These are phyloP conservation scores for Amblyteles armatorius DNA, from an alignment of 2,888 invertebrate species.

Conservation along the genomic window DNA sequence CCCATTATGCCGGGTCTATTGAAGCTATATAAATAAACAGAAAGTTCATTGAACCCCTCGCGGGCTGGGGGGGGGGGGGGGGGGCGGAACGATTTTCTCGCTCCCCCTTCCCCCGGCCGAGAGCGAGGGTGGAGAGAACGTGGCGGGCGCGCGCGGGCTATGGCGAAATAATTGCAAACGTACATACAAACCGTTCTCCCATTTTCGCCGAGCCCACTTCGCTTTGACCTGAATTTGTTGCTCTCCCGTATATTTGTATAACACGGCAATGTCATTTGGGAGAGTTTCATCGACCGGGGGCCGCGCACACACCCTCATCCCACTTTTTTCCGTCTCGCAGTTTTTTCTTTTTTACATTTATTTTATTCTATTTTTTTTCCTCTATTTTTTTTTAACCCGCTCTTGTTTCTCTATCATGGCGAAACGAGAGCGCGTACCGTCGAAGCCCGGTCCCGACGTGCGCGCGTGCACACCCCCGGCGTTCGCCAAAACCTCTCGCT, in stretches of 20 bases:
- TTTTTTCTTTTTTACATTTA: conserved; percentile 39
- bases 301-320: neutral
- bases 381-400: conserved; percentile 32
- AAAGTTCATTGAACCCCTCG: conserved; percentile 67
- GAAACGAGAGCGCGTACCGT: conserved; percentile 46
- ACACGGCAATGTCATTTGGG: conserved; percentile 71
- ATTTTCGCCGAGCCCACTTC: conserved; percentile 14
- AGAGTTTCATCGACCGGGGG: conserved; percentile 68
- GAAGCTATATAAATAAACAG: conserved; percentile 66
- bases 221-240: conserved; percentile 69
- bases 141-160: neutral
- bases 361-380: conserved; percentile 44
- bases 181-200: conserved; percentile 36
- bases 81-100: conserved; percentile 6
- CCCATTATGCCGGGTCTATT: conserved; percentile 66
- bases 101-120: neutral
- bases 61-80: neutral
- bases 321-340: conserved; percentile 41
- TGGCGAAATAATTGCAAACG: conserved; percentile 63
- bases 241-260: conserved; percentile 70
- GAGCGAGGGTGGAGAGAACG: neutral
- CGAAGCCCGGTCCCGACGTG: conserved; percentile 3
- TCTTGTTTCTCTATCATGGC: conserved; percentile 24
- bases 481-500: conserved; percentile 46
- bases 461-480: conserved; percentile 37